These are phyloP conservation scores for Hymenopus coronatus DNA, from an alignment of 2,888 invertebrate species.

Conservation along the genomic window DNA sequence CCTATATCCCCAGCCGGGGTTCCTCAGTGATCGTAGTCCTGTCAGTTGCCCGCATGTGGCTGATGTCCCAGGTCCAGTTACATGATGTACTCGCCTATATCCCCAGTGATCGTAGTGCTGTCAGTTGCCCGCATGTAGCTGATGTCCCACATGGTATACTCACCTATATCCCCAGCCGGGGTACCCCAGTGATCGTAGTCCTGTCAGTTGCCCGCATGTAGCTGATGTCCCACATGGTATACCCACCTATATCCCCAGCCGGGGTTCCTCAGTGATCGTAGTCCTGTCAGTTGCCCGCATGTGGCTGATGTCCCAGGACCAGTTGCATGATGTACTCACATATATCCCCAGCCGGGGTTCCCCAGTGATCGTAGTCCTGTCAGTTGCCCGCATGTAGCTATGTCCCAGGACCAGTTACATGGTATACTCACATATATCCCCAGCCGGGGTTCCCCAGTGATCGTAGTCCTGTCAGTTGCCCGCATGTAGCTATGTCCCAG, in stretches of 20 bases:
- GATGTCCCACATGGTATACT: constrained; percentile 62
- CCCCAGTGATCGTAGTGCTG: constrained; percentile 91
- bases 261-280: constrained; percentile 85
- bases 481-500: constrained; percentile 89
- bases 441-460: constrained; percentile 85
- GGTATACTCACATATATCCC: constrained; percentile 56
- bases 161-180: no score
- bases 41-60: no score
- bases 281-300: no score
- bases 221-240: constrained; percentile 82
- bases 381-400: constrained; percentile 78
- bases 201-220: constrained; percentile 89
- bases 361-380: constrained; percentile 82
- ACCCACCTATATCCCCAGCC: constrained; percentile 85
- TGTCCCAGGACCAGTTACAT: constrained; percentile 76
- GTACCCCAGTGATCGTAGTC: constrained; percentile 68
- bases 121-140: constrained; percentile 73
- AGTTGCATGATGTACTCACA: no score
- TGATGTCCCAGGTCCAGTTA: no score
- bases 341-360: no score
- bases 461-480: constrained; percentile 83
- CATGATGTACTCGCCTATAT: constrained; percentile 49
- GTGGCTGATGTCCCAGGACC: constrained; percentile 49
- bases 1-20: constrained; percentile 84
- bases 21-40: no score